Base-by-base conservation (phyloP, 1,140 invertebrate species). In the Euglossa dilemma region DNA sequence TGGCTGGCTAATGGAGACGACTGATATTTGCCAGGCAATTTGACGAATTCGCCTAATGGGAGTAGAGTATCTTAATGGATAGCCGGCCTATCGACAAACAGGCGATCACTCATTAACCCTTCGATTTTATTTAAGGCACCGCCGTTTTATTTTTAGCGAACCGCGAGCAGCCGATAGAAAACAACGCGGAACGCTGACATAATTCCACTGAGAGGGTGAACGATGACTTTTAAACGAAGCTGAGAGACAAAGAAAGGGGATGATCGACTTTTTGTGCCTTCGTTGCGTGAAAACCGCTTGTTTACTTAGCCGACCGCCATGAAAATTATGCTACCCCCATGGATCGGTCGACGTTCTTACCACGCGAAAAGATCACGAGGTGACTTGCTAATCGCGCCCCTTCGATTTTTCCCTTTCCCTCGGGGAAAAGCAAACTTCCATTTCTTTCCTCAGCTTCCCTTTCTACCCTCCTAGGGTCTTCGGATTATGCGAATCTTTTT, bases 81-180 rank as follows among this genome's bases (percentile, higher is more conserved):
- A 23, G 36, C 7, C 79, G 18, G 25, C 18, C 45, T 54, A 47
- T 67, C 73, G 71, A 72, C 28, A 82, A 82, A 82, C 80, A 82
- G 23, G 25, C 73, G 63, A 76, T 82, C 63, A 18, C 71, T 75
- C 63, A 57, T 83, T 77, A 77, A 83, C 63, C 25, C 11, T 12
- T 14, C 9, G 57, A 7, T 50, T 61, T 70, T 77, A 77, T 83
- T 77, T 77, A 50, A 66, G 69, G 47, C 28, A 9, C 2, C 28
- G 47, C 6, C 3, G 45, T 66, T 82, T n/a, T 83, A 83, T 83
- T 83, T 83, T 83, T 61, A 83, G 45, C 18, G 5, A n/a, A 67
- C 28, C 59, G 47, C 43, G 25, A 45, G 14, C 0, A 64, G 18
- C 9, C 6, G 7, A 8, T 14, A 8, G 16, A 80, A 80, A 73